Evolutionary conservation across 2,888 invertebrate species (phyloP).

Genomic region (Dolomedes plantarius): DNA sequence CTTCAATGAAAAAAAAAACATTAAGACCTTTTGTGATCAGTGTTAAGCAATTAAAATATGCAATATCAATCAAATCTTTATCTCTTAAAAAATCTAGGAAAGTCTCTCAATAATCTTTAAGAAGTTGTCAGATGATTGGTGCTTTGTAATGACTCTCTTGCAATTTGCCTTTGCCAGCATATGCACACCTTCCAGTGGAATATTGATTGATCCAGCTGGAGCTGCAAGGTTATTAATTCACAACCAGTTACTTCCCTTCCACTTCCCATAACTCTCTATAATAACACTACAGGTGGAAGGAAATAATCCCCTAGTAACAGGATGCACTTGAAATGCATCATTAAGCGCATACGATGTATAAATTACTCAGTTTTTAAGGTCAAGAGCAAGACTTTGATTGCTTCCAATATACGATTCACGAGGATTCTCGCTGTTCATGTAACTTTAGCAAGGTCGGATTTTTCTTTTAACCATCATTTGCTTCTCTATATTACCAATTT

Average conservation of each 20-base stretch:
- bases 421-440: neutral
- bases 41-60: neutral
- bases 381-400: slow-evolving; percentile 5
- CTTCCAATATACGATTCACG: neutral
- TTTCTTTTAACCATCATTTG: neutral
- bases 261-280: neutral
- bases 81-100: neutral
- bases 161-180: neutral
- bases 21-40: no score
- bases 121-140: neutral
- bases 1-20: no score
- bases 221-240: slow-evolving; percentile 5
- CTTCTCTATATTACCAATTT: neutral
- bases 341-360: neutral
- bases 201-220: neutral
- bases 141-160: neutral
- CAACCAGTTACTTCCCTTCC: neutral
- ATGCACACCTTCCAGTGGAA: neutral
- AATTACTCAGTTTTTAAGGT: slow-evolving; percentile 6
- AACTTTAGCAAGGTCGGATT: neutral
- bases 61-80: slow-evolving; percentile 1
- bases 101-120: neutral
- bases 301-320: neutral
- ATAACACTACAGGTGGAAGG: neutral
- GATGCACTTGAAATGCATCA: neutral